Evolutionary conservation across 2,888 invertebrate species (phyloP), one percentile per base, ranked within the genome.

Genomic region (Campaea margaritaria): DNA sequence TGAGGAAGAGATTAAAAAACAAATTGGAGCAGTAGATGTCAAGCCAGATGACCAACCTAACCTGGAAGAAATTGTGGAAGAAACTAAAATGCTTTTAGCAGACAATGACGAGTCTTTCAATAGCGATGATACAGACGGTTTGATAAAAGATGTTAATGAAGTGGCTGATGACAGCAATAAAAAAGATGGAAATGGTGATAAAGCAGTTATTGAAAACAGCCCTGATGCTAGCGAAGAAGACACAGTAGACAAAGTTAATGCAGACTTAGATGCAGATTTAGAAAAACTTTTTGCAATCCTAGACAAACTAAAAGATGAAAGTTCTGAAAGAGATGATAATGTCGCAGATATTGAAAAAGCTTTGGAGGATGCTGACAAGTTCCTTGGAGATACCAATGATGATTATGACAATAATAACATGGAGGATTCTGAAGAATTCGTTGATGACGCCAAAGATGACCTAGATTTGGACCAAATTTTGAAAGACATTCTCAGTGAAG

Each of bases 241-340:
- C 16, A 76, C 74, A 0, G 76, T 77, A 0, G 76, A 79, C 5
- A 76, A 82, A 65, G 77, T 75, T 1, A 79, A 82, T 46, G 67
- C 68, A 15, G 86, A 88, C 52, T 70, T 90, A 9, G 76, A 83
- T 58, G 74, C 73, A 14, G 85, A 90, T 64, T 76, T 89, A 34
- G 75, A 80, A 13, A 77, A 80, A 54, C 64, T 90, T 27, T 75
- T 83, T 55, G 79, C 79, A 49, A 84, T 82, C 12, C 66, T 81
- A 51, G 70, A 79, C 11, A 84, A 87, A 68, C 70, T 89, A 10
- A 69, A 63, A 13, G 64, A 71, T 31, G 70, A 75, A 12, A 62
- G 58, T 8, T 57, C 70, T 4, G 61, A 70, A 9, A 58, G 68
- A 11, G 65, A 58, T 0, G 62, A 55, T n/a, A 58, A 59, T 28